phyloP scores from a whole-genome alignment of 2,888 invertebrate genomes.

The Margaritifera margaritifera region DNA sequence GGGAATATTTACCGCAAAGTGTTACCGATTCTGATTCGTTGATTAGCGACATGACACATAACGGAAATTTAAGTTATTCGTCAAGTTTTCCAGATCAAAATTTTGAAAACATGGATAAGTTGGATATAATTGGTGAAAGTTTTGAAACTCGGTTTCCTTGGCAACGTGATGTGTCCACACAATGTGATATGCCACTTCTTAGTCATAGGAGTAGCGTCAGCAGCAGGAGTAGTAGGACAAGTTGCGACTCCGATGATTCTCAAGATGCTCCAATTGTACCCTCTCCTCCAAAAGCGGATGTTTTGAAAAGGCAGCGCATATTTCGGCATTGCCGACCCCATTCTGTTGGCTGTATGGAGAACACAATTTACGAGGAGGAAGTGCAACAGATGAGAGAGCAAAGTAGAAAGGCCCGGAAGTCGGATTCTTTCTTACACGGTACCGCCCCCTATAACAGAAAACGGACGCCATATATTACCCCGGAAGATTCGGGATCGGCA shows the following conservation, averaged over 20 bases:
- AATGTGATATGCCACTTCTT: slow-evolving; percentile 48
- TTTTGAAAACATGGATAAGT: slow-evolving; percentile 17
- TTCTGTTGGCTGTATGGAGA: slow-evolving; percentile 41
- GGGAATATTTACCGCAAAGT: slow-evolving; percentile 4
- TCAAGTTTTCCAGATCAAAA: too few relatives aligned
- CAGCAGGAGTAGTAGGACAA: slow-evolving; percentile 13
- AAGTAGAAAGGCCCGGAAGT: slow-evolving; percentile 23
- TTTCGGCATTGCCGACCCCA: slow-evolving; percentile 28
- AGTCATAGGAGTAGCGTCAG: slow-evolving; percentile 12
- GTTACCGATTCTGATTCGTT: background rate
- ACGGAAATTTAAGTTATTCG: background rate
- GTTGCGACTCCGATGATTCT: slow-evolving; percentile 7
- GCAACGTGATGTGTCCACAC: slow-evolving; percentile 64
- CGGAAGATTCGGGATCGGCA: slow-evolving; percentile 51
- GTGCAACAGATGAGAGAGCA: slow-evolving; percentile 38
- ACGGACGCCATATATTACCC: slow-evolving; percentile 31
- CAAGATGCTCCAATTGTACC: slow-evolving; percentile 7
- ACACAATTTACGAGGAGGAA: slow-evolving; percentile 33
- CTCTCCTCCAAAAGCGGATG: slow-evolving; percentile 5
- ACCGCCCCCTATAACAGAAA: slow-evolving; percentile 12
- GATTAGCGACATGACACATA: background rate
- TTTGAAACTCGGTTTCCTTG: slow-evolving; percentile 62
- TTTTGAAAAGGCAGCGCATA: slow-evolving; percentile 13
- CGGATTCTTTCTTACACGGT: slow-evolving; percentile 31
- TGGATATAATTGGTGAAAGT: slow-evolving; percentile 65